phyloP scores from a whole-genome alignment of 2,113 vertebrate species.

The Tapirus terrestris region DNA sequence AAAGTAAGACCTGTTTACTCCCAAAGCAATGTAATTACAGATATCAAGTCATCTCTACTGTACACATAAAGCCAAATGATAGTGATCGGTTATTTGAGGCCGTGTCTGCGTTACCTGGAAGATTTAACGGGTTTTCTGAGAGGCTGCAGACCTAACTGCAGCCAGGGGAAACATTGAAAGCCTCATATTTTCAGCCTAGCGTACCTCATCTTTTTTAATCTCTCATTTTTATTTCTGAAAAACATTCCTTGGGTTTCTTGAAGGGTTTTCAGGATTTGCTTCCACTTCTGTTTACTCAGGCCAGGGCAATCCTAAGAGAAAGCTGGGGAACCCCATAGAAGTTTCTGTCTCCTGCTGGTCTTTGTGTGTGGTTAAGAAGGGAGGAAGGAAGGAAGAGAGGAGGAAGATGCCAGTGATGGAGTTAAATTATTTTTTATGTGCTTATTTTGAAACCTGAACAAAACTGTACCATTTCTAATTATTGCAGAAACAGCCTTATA shows the following conservation, averaged over 20 bases:
- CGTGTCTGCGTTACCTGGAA: background rate
- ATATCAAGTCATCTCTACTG: background rate
- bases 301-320: background rate
- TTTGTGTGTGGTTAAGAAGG: background rate
- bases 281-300: constrained; percentile 25
- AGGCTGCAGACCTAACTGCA: background rate
- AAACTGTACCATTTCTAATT: accelerated
- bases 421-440: constrained; percentile 3
- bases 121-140: background rate
- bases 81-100: background rate
- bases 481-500: background rate
- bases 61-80: background rate
- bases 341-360: constrained; percentile 23
- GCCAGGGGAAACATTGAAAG: background rate
- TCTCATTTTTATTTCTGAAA: constrained; percentile 30
- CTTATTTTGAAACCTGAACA: constrained; percentile 55
- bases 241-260: background rate
- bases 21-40: background rate
- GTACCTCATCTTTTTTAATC: background rate
- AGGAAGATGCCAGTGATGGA: background rate
- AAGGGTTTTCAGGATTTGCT: constrained; percentile 20
- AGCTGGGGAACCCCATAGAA: background rate
- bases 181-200: background rate
- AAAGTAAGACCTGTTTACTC: constrained; percentile 10
- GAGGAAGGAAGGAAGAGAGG: background rate